Evolutionary conservation across 30 jellyfish, hydroid and myxozoan species (phyloP).

Genomic region (Catostylus mosaicus): DNA sequence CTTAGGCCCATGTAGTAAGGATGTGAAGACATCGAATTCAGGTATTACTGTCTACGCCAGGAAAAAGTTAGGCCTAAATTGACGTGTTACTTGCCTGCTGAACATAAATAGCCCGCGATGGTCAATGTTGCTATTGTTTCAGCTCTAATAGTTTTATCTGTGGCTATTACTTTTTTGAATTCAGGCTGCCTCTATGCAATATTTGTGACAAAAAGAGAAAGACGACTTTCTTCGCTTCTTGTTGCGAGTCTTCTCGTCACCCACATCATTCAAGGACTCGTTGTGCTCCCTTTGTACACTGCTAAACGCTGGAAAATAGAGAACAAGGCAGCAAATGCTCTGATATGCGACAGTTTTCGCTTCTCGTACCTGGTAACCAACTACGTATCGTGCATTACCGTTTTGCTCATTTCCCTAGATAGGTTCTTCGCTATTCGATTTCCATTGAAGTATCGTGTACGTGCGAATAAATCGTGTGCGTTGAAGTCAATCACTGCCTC

Average conservation of each 20-base stretch:
- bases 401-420: conserved; percentile 72
- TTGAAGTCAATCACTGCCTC: conserved; percentile 23
- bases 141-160: conserved; percentile 23
- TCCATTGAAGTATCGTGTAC: conserved; percentile 62
- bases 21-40: too few species aligned
- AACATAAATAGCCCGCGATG: not conserved
- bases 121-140: conserved; percentile 35
- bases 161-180: conserved; percentile 38
- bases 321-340: not conserved
- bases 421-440: conserved; percentile 78
- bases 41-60: too few species aligned
- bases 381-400: conserved; percentile 78
- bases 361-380: conserved; percentile 83
- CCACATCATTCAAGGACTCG: conserved; percentile 87
- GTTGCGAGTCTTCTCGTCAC: conserved; percentile 69
- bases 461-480: conserved; percentile 54
- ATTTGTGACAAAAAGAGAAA: not conserved
- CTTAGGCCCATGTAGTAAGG: too few species aligned
- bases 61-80: too few species aligned
- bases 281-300: conserved; percentile 88
- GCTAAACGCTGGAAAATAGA: conserved; percentile 57
- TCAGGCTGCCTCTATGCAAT: conserved; percentile 45
- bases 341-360: conserved; percentile 72
- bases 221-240: conserved; percentile 59
- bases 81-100: too few species aligned